phyloP scores from a whole-genome alignment of 2,888 invertebrate species.

The Dorcus hopei region DNA sequence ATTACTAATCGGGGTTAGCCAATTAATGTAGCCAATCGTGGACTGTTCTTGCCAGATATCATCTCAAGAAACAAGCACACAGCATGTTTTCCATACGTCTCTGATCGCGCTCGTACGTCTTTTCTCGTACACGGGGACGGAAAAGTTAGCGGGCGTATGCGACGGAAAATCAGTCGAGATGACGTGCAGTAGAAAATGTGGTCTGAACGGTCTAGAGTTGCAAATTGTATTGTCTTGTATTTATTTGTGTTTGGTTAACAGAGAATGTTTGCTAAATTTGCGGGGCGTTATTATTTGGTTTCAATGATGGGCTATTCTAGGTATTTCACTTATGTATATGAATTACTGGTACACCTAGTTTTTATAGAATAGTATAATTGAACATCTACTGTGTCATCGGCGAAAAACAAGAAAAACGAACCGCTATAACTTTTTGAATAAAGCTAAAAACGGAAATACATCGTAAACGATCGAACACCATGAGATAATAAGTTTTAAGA shows the following conservation, averaged over 20 bases:
- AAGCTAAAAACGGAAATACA: too few species aligned
- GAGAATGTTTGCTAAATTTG: slow-evolving; percentile 28
- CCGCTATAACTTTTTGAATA: too few species aligned
- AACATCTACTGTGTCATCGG: too few species aligned
- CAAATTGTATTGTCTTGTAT: slow-evolving; percentile 33
- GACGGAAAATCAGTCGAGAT: slow-evolving; percentile 5
- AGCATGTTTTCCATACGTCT: not conserved
- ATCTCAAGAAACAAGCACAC: slow-evolving; percentile 19
- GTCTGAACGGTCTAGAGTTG: slow-evolving; percentile 24
- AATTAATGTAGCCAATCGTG: slow-evolving; percentile 42
- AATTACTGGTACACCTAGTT: too few species aligned
- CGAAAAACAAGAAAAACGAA: too few species aligned
- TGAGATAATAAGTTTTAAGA: too few species aligned
- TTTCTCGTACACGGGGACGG: too few species aligned
- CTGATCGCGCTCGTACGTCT: not conserved
- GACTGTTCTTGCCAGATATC: slow-evolving; percentile 32
- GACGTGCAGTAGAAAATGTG: slow-evolving; percentile 14
- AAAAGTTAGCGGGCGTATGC: not conserved
- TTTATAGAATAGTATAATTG: too few species aligned
- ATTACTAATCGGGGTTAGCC: slow-evolving; percentile 43
- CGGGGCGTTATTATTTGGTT: slow-evolving; percentile 26
- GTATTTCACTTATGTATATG: too few species aligned
- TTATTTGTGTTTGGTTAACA: slow-evolving; percentile 26
- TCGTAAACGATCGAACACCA: too few species aligned
- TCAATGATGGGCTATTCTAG: slow-evolving; percentile 15